Evolutionary conservation across 2,113 vertebrate species (phyloP).

Genomic region (Platichthys flesus): DNA sequence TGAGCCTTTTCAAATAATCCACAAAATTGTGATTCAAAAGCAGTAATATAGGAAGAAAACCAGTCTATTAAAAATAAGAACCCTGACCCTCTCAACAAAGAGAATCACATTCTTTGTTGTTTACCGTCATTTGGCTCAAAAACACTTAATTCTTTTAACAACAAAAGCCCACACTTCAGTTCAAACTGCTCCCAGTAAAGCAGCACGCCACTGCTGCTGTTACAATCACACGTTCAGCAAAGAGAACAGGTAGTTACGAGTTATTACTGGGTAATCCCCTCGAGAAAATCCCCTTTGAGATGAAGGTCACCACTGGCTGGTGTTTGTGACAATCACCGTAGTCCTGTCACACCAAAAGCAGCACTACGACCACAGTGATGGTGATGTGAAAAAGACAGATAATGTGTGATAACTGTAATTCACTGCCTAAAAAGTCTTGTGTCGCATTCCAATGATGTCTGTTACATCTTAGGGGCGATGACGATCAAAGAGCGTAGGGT

Average conservation of each 20-base stretch:
- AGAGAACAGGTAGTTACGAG: slow-evolving; percentile 33
- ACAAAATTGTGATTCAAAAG: slow-evolving; percentile 16
- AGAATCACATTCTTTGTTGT: slow-evolving; percentile 10
- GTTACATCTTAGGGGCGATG: neutral
- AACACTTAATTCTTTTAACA: slow-evolving; percentile 1
- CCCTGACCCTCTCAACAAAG: neutral
- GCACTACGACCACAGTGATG: slow-evolving; percentile 5
- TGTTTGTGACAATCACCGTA: slow-evolving; percentile 33
- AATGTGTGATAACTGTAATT: slow-evolving; percentile 31
- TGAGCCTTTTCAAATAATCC: slow-evolving; percentile 10
- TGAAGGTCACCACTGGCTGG: slow-evolving; percentile 19
- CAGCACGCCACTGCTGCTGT: slow-evolving; percentile 17
- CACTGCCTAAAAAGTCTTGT: slow-evolving; percentile 10
- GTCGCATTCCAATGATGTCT: slow-evolving; percentile 15
- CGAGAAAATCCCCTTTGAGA: slow-evolving; percentile 50
- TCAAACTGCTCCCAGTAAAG: slow-evolving; percentile 22
- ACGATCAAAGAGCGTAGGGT: neutral
- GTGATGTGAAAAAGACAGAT: slow-evolving; percentile 29
- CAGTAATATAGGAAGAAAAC: neutral
- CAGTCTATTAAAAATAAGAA: slow-evolving; percentile 51
- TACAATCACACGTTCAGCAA: slow-evolving; percentile 44
- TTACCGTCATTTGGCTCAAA: slow-evolving; percentile 11
- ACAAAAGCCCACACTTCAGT: slow-evolving; percentile 9
- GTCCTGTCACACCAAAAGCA: slow-evolving; percentile 47
- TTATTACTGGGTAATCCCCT: slow-evolving; percentile 58